These are phyloP conservation scores for Saccopteryx bilineata DNA, from an alignment of 2,113 vertebrate species.

Conservation along the genomic window DNA sequence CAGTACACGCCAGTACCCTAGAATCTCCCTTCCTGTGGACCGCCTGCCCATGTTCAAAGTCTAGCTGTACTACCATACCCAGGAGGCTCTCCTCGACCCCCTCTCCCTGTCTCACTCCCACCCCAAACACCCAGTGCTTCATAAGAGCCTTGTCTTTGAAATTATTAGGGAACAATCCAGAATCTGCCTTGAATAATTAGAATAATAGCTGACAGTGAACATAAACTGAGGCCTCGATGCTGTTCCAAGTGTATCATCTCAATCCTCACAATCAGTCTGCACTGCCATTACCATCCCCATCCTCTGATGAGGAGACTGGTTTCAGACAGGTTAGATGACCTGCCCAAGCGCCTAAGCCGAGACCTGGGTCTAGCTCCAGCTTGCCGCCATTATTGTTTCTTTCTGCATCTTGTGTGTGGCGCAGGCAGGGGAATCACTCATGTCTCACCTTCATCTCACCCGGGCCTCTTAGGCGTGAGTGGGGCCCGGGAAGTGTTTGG, in stretches of 20 bases:
- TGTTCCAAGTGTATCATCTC: neutral
- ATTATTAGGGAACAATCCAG: neutral
- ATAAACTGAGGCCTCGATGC: neutral
- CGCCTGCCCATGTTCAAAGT: neutral
- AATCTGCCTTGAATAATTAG: neutral
- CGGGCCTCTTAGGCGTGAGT: neutral
- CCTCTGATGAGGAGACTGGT: neutral
- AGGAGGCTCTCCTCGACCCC: neutral
- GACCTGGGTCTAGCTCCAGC: neutral
- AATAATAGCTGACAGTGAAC: neutral
- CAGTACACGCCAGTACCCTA: neutral
- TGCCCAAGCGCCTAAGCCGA: neutral
- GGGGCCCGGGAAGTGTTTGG: neutral
- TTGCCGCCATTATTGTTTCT: neutral
- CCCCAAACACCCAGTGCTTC: neutral
- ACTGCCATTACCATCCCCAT: neutral
- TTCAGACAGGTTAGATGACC: neutral
- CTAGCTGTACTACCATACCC: neutral
- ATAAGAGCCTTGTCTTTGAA: conserved; percentile 55
- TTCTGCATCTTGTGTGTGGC: neutral
- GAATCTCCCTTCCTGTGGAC: neutral
- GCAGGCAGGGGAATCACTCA: neutral
- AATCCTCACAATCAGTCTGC: neutral
- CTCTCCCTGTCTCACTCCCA: neutral
- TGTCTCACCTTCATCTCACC: neutral